Conservation (phyloP, 1,140 invertebrate genomes). For the Drosophila tropicalis region DNA sequence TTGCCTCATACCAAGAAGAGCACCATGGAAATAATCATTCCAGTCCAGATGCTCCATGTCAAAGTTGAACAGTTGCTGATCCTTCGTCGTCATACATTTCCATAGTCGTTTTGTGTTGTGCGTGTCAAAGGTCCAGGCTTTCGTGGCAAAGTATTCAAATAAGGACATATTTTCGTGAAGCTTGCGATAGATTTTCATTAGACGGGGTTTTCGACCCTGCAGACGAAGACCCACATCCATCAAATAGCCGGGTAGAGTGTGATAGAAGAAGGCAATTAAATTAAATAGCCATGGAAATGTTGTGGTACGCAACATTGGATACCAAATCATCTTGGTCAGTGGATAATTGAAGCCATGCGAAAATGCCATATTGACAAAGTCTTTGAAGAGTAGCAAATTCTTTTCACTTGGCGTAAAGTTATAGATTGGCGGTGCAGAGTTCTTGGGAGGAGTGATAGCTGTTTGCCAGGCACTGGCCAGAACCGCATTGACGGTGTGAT, state of each 20-base stretch:
- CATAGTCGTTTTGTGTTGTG: conserved; percentile 86
- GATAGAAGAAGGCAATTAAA: conserved; percentile 84
- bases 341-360: conserved; percentile 68
- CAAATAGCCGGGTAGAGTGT: conserved; percentile 85
- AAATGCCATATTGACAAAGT: conserved; percentile 82
- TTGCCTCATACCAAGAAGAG: conserved; percentile 86
- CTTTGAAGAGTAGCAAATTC: conserved; percentile 85
- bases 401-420: conserved; percentile 87
- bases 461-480: conserved; percentile 89
- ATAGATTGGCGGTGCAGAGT: conserved; percentile 85
- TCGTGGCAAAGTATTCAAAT: conserved; percentile 87
- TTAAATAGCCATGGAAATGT: conserved; percentile 76
- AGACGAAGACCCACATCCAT: conserved; percentile 84
- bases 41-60: conserved; percentile 88
- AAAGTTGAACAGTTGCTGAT: conserved; percentile 87
- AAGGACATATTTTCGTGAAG: conserved; percentile 87
- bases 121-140: conserved; percentile 88
- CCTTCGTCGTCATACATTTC: conserved; percentile 85
- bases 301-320: conserved; percentile 80
- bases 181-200: conserved; percentile 88
- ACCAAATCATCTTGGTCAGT: conserved; percentile 83
- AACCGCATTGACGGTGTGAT: conserved; percentile 89
- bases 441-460: conserved; percentile 36
- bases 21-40: conserved; percentile 85
- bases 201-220: conserved; percentile 66